Evolutionary conservation across 1,140 invertebrate species (phyloP).

Genomic region (Matsumurasca onukii): DNA sequence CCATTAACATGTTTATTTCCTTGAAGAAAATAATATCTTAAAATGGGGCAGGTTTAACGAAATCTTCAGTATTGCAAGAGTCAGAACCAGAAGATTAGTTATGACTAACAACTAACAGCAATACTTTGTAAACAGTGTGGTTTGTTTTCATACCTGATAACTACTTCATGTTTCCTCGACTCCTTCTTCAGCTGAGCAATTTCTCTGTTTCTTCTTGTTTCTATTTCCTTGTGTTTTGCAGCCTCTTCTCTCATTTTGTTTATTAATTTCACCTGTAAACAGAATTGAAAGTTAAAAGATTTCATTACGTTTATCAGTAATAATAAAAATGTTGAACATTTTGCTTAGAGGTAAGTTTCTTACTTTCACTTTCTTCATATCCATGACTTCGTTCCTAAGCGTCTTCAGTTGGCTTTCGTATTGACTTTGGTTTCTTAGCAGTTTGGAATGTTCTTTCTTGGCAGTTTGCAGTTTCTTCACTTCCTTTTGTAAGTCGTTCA

Average conservation of each 20-base stretch:
- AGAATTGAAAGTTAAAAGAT: not conserved
- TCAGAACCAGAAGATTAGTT: no score
- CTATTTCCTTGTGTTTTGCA: conserved; percentile 77
- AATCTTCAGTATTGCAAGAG: no score
- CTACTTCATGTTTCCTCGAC: conserved; percentile 81
- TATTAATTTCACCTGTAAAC: conserved; percentile 77
- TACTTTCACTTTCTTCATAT: conserved; percentile 86
- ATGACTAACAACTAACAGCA: no score
- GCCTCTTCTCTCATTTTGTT: conserved; percentile 93
- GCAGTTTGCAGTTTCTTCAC: conserved; percentile 83
- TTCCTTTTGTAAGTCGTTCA: conserved; percentile 83
- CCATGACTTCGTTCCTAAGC: conserved; percentile 76
- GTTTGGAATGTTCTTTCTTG: conserved; percentile 84
- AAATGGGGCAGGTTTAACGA: no score
- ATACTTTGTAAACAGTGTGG: no score
- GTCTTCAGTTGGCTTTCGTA: conserved; percentile 79
- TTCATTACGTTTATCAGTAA: not conserved
- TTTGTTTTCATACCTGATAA: conserved; percentile 87
- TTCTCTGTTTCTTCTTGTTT: conserved; percentile 68
- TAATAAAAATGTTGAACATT: not conserved
- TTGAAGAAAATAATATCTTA: no score
- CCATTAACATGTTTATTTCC: no score
- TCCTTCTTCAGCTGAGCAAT: conserved; percentile 89
- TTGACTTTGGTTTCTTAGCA: conserved; percentile 79
- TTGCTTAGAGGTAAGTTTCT: conserved; percentile 24